Percentiles rank a stretch among this genome's conserved stretches.
Conservation (phyloP, 2,888 invertebrate genomes). For the Malthinus flaveolus region DNA sequence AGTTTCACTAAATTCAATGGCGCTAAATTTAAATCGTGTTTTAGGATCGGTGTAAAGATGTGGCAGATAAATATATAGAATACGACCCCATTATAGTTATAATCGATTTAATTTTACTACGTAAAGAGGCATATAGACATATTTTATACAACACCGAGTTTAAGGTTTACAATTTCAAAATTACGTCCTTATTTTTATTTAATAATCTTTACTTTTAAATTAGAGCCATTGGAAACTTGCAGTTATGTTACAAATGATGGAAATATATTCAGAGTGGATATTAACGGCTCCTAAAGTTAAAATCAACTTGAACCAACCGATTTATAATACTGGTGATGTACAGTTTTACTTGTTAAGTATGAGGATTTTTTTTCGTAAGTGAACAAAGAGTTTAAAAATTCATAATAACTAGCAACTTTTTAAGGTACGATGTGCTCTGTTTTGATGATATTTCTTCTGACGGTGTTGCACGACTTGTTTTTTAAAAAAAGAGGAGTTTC, state of each 20-base stretch:
- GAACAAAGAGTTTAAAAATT: neutral
- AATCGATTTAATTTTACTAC: conserved; percentile 81
- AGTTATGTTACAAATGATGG: conserved; percentile 75
- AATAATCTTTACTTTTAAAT: conserved; percentile 26
- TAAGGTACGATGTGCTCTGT: conserved; percentile 44
- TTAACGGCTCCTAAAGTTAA: conserved; percentile 39
- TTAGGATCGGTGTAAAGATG: conserved; percentile 73
- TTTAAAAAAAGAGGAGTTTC: conserved; percentile 28
- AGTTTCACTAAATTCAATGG: neutral
- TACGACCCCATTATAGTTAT: conserved; percentile 87
- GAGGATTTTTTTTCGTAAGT: conserved; percentile 42
- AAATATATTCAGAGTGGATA: conserved; percentile 76
- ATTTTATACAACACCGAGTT: conserved; percentile 79
- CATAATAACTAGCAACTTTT: conserved; percentile 27
- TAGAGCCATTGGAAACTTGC: conserved; percentile 68
- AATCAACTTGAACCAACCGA: conserved; percentile 35
- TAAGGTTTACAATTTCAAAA: conserved; percentile 58
- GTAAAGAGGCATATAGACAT: conserved; percentile 82
- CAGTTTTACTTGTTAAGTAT: conserved; percentile 46
- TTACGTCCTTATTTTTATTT: neutral
- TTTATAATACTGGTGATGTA: conserved; percentile 44
- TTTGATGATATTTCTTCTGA: conserved; percentile 40
- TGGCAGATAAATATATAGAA: conserved; percentile 90
- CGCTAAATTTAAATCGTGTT: conserved; percentile 33
- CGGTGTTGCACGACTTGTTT: conserved; percentile 35